A percentile compares a stretch with the other conserved stretches of the same genome.
Conservation (phyloP, 1,140 invertebrate genomes). For the Homarus americanus region DNA sequence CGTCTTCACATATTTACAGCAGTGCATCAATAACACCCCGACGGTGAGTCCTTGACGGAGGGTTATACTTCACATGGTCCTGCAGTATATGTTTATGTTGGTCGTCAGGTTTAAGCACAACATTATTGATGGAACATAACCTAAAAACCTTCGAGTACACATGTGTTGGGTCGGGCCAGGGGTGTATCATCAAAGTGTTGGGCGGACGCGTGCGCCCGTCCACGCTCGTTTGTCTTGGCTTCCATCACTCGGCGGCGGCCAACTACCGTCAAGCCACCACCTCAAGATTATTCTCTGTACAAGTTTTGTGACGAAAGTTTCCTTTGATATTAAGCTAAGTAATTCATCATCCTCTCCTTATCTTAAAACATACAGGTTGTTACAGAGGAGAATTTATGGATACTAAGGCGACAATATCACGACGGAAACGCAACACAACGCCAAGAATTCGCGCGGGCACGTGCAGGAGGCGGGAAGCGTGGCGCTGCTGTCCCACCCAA, state of each 20-base stretch:
- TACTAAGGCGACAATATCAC: not conserved
- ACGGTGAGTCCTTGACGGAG: too few species aligned
- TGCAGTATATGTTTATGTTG: not conserved
- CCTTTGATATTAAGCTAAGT: not conserved
- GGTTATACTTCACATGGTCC: too few species aligned
- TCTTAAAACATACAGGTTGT: not conserved
- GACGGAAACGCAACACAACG: not conserved
- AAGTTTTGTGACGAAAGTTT: not conserved
- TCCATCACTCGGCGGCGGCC: conserved; percentile 12
- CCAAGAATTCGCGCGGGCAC: not conserved
- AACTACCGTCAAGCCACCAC: not conserved
- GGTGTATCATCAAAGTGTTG: conserved; percentile 21
- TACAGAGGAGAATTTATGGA: not conserved
- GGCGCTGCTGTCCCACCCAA: not conserved
- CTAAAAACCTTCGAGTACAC: not conserved
- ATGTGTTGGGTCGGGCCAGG: not conserved
- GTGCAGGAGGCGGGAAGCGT: not conserved
- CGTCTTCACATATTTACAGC: conserved; percentile 20
- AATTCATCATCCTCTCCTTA: not conserved
- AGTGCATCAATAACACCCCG: conserved; percentile 9
- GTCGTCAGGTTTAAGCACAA: not conserved
- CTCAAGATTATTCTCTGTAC: not conserved
- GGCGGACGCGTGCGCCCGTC: not conserved
- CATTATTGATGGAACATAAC: not conserved
- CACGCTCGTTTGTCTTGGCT: conserved; percentile 4